Conservation (phyloP, 2,797 vertebrate species). For the Spondyliosoma cantharus region DNA sequence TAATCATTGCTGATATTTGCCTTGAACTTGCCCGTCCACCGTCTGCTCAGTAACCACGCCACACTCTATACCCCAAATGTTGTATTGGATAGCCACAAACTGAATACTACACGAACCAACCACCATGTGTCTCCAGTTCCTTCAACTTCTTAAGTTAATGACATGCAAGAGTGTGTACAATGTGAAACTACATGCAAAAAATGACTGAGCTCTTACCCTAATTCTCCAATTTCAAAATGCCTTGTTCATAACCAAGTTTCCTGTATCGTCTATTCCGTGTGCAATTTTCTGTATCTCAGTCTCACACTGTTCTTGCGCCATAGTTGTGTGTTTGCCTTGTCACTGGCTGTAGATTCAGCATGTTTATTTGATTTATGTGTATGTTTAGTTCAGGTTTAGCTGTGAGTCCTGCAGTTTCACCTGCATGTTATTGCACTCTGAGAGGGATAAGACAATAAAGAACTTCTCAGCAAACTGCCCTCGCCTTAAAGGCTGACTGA, state of each 20-base stretch:
- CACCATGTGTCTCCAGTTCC: background rate
- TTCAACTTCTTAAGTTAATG: background rate
- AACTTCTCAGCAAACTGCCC: background rate
- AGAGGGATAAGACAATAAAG: background rate
- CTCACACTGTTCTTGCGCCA: background rate
- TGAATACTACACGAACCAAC: background rate
- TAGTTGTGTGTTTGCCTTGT: background rate
- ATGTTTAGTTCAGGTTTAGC: background rate
- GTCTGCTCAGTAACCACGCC: background rate
- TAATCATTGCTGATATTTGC: background rate
- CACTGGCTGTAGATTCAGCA: background rate
- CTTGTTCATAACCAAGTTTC: conserved; percentile 29
- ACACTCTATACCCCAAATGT: background rate
- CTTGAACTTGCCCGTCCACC: background rate
- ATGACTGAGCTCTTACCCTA: conserved; percentile 16
- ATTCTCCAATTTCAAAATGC: conserved; percentile 23
- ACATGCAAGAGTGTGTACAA: background rate
- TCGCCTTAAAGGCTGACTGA: background rate
- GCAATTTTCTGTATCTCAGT: background rate
- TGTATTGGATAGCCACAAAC: background rate
- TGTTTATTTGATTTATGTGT: background rate
- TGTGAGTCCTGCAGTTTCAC: background rate
- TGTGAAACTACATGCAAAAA: conserved; percentile 11
- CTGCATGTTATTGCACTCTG: background rate
- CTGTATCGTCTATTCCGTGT: conserved; percentile 10